phyloP scores from a whole-genome alignment of 2,888 invertebrate genomes.

The Lasioglossum oenotherae region DNA sequence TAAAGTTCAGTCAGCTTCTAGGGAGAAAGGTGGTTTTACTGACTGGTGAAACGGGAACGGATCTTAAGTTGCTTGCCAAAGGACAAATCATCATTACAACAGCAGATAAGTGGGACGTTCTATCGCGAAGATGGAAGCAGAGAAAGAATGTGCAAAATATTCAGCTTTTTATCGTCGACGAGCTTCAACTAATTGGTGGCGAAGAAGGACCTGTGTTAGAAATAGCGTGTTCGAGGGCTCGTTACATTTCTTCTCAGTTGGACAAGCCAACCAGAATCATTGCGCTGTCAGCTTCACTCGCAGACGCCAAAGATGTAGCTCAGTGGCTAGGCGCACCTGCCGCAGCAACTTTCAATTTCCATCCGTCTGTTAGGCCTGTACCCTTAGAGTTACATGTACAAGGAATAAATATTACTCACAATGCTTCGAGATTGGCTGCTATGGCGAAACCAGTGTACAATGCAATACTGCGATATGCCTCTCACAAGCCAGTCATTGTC shows the following conservation, averaged over 20 bases:
- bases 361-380: slow-evolving; percentile 97
- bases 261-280: slow-evolving; percentile 96
- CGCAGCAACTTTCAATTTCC: slow-evolving; percentile 98
- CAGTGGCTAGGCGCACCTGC: slow-evolving; percentile 98
- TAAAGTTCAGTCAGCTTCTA: slow-evolving; percentile 92
- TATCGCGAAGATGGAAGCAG: slow-evolving; percentile 99
- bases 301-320: slow-evolving; percentile 97
- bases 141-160: slow-evolving; percentile 99
- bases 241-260: slow-evolving; percentile 98
- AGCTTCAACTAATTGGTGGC: slow-evolving; percentile 95
- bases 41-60: slow-evolving; percentile 99
- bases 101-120: slow-evolving; percentile 99
- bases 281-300: slow-evolving; percentile 96
- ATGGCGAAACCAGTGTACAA: slow-evolving; percentile 99
- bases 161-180: slow-evolving; percentile 98
- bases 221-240: slow-evolving; percentile 95
- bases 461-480: slow-evolving; percentile 93
- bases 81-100: slow-evolving; percentile 98
- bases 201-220: slow-evolving; percentile 97
- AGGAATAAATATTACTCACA: slow-evolving; percentile 99
- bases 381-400: slow-evolving; percentile 97
- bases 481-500: slow-evolving; percentile 93
- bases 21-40: slow-evolving; percentile 95
- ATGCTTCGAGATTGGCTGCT: slow-evolving; percentile 96
- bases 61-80: slow-evolving; percentile 95